Percentiles rank a stretch among this genome's conserved stretches.
phyloP scores from a whole-genome alignment of 1,140 invertebrate genomes.

The Phthorimaea operculella region DNA sequence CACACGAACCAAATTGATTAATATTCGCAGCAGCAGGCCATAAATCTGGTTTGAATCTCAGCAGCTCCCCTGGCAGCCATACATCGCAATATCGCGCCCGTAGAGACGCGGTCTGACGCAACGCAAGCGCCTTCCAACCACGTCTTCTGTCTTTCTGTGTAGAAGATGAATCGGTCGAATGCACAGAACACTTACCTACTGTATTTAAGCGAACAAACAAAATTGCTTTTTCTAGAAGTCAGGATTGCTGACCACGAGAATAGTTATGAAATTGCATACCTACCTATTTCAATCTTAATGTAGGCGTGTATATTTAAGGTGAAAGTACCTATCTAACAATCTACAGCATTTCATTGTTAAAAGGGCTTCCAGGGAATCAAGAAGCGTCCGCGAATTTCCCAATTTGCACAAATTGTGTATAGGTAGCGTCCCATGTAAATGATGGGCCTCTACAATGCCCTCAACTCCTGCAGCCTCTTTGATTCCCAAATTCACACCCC shows the following conservation, averaged over 20 bases:
- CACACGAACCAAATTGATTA: slow-evolving; percentile 30
- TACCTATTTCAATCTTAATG: neutral
- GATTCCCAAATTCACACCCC: slow-evolving; percentile 62
- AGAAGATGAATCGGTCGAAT: neutral
- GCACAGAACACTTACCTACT: neutral
- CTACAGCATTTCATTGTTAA: no score
- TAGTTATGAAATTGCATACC: no score
- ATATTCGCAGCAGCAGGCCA: slow-evolving; percentile 40
- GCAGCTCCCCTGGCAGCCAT: slow-evolving; percentile 51
- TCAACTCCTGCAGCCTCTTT: slow-evolving; percentile 51
- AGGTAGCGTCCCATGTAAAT: slow-evolving; percentile 54
- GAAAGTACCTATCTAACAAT: no score
- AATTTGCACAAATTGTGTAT: slow-evolving; percentile 38
- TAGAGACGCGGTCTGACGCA: slow-evolving; percentile 14
- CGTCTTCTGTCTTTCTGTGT: neutral
- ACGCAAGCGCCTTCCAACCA: neutral
- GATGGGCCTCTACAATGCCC: slow-evolving; percentile 47
- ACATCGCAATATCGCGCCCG: slow-evolving; percentile 46
- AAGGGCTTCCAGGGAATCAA: neutral
- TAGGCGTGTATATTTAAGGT: no score
- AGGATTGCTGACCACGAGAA: no score
- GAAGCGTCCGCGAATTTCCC: slow-evolving; percentile 8
- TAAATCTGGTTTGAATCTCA: slow-evolving; percentile 59
- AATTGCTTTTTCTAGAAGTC: neutral
- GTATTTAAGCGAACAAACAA: neutral